Evolutionary conservation across 2,113 vertebrate genomes (phyloP), one percentile per base, ranked within the genome.

Genomic region (Bagarius yarrelli): DNA sequence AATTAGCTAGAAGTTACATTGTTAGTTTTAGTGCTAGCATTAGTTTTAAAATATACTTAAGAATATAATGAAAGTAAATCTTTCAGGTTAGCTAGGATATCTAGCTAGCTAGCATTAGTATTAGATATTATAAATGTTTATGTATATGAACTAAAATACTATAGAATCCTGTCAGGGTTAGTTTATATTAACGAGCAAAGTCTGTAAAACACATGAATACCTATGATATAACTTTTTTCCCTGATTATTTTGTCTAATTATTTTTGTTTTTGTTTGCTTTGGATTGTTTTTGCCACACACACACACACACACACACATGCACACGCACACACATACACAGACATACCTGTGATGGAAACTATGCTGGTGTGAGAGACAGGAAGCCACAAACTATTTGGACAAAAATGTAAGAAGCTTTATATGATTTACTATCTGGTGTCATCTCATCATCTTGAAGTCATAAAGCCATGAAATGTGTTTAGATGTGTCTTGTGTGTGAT

Each of bases 341-440:
- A 52, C 56, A 80, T 15, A 80, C 69, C 44, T 63, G 47, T 34
- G 74, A 79, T 69, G 78, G 78, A 75, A 63, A 76, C 67, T 67
- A 34, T 81, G 74, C 63, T 75, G 78, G 60, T 70, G 21, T 77
- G 81, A 87, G 88, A 86, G 89, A 89, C 78, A 87, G 87, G 87
- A 90, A 88, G 50, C 89, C 79, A n/a, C 88, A 88, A 85, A 91
- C 79, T 70, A 79, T 91, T 88, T 92, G 91, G 90, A 93, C 86
- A 60, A 92, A 90, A 83, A 92, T 90, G 91, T 93, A 92, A 93
- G 92, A 84, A 60, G 34, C 70, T 27, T 8, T 40, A 47, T 70
- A 56, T 80, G 23, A 82, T 47, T 25, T 34, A 21, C 55, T 63
- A 67, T 44, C 53, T 73, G 25, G 12, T 44, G 56, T 73, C 76